Percentiles rank a stretch among this genome's conserved stretches.
Conservation (phyloP, 2,888 invertebrate species). For the Cheiracanthium punctorium region DNA sequence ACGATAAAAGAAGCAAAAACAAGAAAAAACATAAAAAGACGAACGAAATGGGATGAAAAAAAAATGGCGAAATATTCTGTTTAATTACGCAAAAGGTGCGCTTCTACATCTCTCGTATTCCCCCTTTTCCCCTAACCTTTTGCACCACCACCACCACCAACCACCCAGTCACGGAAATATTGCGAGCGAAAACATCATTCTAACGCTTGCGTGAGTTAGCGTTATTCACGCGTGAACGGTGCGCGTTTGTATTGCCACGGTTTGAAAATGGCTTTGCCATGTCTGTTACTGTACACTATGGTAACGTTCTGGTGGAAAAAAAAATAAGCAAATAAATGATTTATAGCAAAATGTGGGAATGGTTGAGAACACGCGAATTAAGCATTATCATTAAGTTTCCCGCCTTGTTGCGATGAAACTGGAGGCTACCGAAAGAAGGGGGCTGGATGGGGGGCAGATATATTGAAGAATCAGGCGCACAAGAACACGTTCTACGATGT, state of each 20-base stretch:
- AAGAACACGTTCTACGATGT: background rate
- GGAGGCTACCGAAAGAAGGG: constrained; percentile 2
- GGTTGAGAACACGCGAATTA: constrained; percentile 68
- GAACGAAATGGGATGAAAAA: background rate
- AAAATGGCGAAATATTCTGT: constrained; percentile 30
- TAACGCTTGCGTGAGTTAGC: constrained; percentile 29
- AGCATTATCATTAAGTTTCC: constrained; percentile 66
- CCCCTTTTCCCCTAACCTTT: background rate
- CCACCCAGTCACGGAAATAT: background rate
- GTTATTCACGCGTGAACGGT: constrained; percentile 46
- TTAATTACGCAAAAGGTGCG: constrained; percentile 49
- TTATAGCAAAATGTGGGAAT: constrained; percentile 68
- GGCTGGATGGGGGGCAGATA: constrained; percentile 4
- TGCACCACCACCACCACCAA: background rate
- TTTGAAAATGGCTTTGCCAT: constrained; percentile 52
- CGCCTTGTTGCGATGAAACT: constrained; percentile 55
- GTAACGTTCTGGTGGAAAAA: constrained; percentile 26
- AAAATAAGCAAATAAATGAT: constrained; percentile 67
- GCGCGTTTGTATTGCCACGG: constrained; percentile 57
- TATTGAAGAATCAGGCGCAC: background rate
- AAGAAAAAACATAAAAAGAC: background rate
- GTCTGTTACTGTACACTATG: constrained; percentile 32
- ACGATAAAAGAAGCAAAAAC: background rate
- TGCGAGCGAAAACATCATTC: constrained; percentile 35
- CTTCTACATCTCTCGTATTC: background rate